Percentiles rank a stretch among this genome's conserved stretches.
These are phyloP conservation scores for Psittacula derbiana DNA, from an alignment of 2,797 vertebrate species.

Conservation along the genomic window DNA sequence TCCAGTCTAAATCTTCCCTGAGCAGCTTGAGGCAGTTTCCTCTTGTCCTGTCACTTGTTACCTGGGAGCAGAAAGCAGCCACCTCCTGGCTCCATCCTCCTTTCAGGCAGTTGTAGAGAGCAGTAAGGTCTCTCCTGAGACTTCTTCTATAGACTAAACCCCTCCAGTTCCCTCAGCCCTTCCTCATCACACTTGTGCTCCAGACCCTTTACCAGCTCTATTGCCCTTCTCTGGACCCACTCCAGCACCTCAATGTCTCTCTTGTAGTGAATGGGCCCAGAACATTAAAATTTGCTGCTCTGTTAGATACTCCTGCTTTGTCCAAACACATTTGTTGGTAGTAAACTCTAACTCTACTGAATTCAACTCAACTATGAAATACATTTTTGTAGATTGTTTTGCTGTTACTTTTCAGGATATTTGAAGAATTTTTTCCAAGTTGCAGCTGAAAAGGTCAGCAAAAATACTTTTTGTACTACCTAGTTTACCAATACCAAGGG, in stretches of 20 bases:
- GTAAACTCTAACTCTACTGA: not conserved
- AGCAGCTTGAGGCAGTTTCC: too few relatives aligned
- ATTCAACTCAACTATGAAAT: not conserved
- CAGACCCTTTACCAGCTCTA: not conserved
- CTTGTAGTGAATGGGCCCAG: not conserved
- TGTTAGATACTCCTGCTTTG: not conserved
- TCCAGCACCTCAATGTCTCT: not conserved
- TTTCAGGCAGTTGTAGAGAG: too few relatives aligned
- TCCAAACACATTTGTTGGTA: not conserved
- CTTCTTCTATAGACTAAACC: not conserved
- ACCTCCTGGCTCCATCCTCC: too few relatives aligned
- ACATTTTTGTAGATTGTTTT: not conserved
- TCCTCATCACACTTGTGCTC: not conserved
- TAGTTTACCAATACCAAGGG: not conserved
- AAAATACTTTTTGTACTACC: not conserved
- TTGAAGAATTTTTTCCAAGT: not conserved
- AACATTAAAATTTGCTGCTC: not conserved
- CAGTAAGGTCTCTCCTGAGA: too few relatives aligned
- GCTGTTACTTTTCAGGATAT: not conserved
- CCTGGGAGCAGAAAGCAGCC: too few relatives aligned
- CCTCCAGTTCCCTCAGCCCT: not conserved
- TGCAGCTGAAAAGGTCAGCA: rapidly evolving
- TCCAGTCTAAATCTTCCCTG: not conserved
- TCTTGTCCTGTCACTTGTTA: too few relatives aligned
- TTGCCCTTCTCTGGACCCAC: not conserved